Evolutionary conservation across 2,113 vertebrate genomes (phyloP), one percentile per base, ranked within the genome.

Genomic region (Trachemys scripta): DNA sequence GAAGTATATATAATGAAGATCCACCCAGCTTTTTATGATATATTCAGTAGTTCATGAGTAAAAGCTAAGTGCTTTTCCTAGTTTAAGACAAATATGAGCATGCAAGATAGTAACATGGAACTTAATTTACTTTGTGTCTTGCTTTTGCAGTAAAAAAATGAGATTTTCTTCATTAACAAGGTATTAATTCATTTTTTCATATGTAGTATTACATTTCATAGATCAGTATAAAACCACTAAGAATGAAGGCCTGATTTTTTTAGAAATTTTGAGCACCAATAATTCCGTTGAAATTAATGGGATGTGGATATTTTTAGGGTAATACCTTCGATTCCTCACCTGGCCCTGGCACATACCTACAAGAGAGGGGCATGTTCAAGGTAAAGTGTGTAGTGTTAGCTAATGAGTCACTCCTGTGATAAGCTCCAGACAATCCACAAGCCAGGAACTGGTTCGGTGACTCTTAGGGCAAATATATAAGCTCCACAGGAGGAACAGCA

Each of bases 21-120:
- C 22, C 57, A 78, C 35, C 92, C 17, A 25, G 78, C 42, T 91
- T 69, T 0, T 0, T 47, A 82, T 80, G 90, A 69, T 12, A 31
- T 27, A 80, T 96, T 56, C 49, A 86, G 80, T 53, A 72, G 45
- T 82, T 95, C 93, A 95, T 8, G 0, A 9, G 5, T 31, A 80
- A 59, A 92, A 72, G 80, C 82, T 50, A n/a, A 4, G 19, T 49
- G 3, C 84, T 91, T 93, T 91, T 49, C 25, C 22, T 95, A 3
- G 90, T 94, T 95, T 90, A 69, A 91, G 94, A 79, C 65, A 83
- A 90, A 29, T 72, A 20, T 94, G 75, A 94, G 29, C 83, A 56
- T 75, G 85, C 94, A 93, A 92, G 78, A 95, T 62, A 90, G 19
- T 85, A 93, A 95, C 92, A 94, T 93, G 45, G 24, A 57, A 72